A percentile compares a stretch with the other conserved stretches of the same genome.
Evolutionary conservation across 1,140 invertebrate species (phyloP).

Genomic region (Papilio aristodemus): DNA sequence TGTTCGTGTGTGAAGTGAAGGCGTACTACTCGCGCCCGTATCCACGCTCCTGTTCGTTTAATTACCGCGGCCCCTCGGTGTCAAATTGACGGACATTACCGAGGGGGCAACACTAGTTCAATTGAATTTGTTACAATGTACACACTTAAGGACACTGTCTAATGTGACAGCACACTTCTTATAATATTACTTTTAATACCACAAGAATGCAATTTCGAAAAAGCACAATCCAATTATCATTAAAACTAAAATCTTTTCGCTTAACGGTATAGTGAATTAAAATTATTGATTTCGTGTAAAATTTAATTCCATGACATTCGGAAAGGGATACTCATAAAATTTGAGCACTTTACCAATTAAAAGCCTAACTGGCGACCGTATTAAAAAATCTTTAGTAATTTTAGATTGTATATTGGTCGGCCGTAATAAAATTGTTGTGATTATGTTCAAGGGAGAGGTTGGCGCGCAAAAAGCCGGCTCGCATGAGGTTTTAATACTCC

Average conservation of each 20-base stretch:
- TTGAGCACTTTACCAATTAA: slow-evolving; percentile 34
- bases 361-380: slow-evolving; percentile 15
- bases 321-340: slow-evolving; percentile 5
- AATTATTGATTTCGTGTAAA: slow-evolving; percentile 7
- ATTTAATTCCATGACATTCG: slow-evolving; percentile 17
- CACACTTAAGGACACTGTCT: not conserved
- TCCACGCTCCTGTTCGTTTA: slow-evolving; percentile 55
- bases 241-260: slow-evolving; percentile 2
- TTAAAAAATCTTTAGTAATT: slow-evolving; percentile 17
- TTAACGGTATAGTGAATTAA: not conserved
- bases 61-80: slow-evolving; percentile 53
- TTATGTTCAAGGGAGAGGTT: slow-evolving; percentile 34
- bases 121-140: slow-evolving; percentile 35
- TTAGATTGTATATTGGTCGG: slow-evolving; percentile 32
- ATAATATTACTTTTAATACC: not conserved
- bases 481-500: slow-evolving; percentile 41
- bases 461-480: slow-evolving; percentile 37
- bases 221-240: not conserved
- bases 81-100: slow-evolving; percentile 37
- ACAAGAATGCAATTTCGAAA: not conserved
- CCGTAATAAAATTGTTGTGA: slow-evolving; percentile 38
- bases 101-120: slow-evolving; percentile 38
- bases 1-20: too few relatives aligned
- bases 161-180: not conserved
- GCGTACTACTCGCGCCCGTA: slow-evolving; percentile 53